A percentile compares a stretch with the other conserved stretches of the same genome.
phyloP scores from a whole-genome alignment of 2,797 vertebrate species.

The Sciaenops ocellatus region DNA sequence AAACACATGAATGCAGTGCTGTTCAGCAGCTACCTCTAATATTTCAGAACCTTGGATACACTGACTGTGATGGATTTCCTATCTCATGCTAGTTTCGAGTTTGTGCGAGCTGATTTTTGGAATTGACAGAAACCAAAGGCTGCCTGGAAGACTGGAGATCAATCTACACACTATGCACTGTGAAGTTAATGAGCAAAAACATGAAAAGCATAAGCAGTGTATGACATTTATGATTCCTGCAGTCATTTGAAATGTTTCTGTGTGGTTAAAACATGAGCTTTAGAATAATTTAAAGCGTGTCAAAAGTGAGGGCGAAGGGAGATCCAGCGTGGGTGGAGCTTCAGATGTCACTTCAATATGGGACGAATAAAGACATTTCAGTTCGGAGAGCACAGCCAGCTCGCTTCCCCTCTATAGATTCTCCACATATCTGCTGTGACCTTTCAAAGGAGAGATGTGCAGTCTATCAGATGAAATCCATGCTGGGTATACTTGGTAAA shows the following conservation, averaged over 20 bases:
- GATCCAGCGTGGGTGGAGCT: neutral
- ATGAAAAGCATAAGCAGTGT: constrained; percentile 18
- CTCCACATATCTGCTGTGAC: constrained; percentile 10
- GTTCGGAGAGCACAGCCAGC: constrained; percentile 11
- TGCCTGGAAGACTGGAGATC: constrained; percentile 6
- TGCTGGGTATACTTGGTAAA: constrained; percentile 11
- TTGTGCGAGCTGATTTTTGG: neutral
- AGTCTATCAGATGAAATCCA: constrained; percentile 22
- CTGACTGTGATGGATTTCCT: neutral
- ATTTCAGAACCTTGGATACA: neutral
- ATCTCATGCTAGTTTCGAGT: neutral
- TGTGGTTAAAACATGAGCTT: constrained; percentile 33
- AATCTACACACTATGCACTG: constrained; percentile 11
- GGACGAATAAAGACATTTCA: neutral
- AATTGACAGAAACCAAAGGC: neutral
- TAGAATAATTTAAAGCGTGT: constrained; percentile 17
- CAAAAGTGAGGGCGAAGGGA: neutral
- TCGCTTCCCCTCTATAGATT: neutral
- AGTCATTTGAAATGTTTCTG: neutral
- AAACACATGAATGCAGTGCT: too few relatives aligned
- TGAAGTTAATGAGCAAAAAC: constrained; percentile 42
- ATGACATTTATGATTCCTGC: neutral
- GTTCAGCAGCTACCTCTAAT: neutral
- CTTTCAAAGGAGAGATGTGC: constrained; percentile 21
- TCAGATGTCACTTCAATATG: neutral